Conservation (phyloP, 2,888 invertebrate species). For the Exocentrus adspersus region DNA sequence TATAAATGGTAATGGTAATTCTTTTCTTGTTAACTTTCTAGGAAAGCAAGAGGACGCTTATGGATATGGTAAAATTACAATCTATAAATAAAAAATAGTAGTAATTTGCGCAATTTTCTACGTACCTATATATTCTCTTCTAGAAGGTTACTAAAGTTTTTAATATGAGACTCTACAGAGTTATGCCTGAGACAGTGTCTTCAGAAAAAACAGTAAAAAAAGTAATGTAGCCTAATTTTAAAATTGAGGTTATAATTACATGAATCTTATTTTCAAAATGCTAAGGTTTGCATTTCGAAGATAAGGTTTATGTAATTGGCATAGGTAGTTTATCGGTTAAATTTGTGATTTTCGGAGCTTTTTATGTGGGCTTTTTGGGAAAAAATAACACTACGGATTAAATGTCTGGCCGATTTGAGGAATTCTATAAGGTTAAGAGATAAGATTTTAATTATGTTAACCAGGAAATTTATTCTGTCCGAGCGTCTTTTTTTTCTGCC, state of each 20-base stretch:
- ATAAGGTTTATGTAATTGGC: background rate
- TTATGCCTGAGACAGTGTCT: conserved; percentile 15
- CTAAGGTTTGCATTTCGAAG: background rate
- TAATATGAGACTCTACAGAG: background rate
- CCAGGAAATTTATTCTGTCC: too few relatives aligned
- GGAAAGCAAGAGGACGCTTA: conserved; percentile 31
- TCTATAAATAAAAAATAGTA: conserved; percentile 11
- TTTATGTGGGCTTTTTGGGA: background rate
- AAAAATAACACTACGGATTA: background rate
- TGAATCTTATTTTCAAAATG: background rate
- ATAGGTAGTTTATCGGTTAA: background rate
- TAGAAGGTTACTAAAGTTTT: conserved; percentile 1
- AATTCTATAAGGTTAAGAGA: background rate
- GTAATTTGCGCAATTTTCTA: conserved; percentile 1
- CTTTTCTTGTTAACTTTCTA: conserved; percentile 32
- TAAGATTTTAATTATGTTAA: too few relatives aligned
- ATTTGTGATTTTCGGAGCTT: background rate
- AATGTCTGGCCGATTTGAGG: background rate
- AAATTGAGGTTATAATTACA: background rate
- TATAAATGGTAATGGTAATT: too few relatives aligned
- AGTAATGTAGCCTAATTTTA: conserved; percentile 10
- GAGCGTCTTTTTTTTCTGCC: too few relatives aligned
- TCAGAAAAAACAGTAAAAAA: conserved; percentile 1
- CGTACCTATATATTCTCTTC: background rate
- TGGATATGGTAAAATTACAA: conserved; percentile 25